phyloP scores from a whole-genome alignment of 2,888 invertebrate species.

The Euzophera pinguis region DNA sequence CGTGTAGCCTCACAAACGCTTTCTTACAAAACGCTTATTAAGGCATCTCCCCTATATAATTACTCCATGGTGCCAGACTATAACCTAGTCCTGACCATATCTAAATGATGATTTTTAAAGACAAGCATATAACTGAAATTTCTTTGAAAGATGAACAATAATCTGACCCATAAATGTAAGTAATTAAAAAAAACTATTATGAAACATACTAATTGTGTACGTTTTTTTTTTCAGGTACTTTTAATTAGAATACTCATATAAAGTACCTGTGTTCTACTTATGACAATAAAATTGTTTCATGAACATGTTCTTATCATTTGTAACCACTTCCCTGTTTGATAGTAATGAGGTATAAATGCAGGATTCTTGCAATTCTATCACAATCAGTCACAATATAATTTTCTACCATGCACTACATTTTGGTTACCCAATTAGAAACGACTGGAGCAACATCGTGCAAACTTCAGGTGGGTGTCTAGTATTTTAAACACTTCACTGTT shows the following conservation, averaged over 20 bases:
- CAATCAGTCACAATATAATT: not conserved
- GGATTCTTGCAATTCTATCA: not conserved
- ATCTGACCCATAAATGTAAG: slow-evolving; percentile 26
- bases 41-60: too few species aligned
- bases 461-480: slow-evolving; percentile 57
- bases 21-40: too few species aligned
- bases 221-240: not conserved
- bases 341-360: not conserved
- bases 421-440: slow-evolving; percentile 58
- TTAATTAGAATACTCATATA: not conserved
- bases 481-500: too few species aligned
- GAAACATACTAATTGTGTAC: not conserved
- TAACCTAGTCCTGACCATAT: too few species aligned
- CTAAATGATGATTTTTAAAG: slow-evolving; percentile 41
- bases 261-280: not conserved
- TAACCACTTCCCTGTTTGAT: slow-evolving; percentile 1
- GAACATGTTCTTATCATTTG: not conserved
- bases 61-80: too few species aligned
- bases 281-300: not conserved
- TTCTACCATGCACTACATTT: slow-evolving; percentile 39
- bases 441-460: slow-evolving; percentile 57
- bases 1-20: too few species aligned
- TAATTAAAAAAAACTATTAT: not conserved
- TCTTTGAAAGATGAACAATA: slow-evolving; percentile 42
- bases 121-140: slow-evolving; percentile 64